These are phyloP conservation scores for Stegana nigrithorax DNA, from an alignment of 2,888 invertebrate species.

Conservation along the genomic window DNA sequence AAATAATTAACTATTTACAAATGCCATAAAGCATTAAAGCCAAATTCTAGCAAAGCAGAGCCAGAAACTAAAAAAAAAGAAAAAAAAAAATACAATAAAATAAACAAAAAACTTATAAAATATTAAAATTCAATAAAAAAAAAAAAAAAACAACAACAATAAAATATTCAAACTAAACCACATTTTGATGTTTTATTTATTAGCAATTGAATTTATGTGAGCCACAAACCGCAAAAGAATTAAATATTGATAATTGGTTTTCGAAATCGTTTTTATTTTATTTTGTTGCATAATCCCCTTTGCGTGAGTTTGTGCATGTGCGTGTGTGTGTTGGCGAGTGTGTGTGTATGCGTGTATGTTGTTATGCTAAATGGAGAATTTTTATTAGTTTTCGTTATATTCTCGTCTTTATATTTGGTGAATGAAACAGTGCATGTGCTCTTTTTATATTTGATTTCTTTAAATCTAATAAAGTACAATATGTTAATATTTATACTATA, in stretches of 20 bases:
- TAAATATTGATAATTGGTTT: conserved; percentile 59
- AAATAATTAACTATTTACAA: neutral
- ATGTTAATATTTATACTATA: too few species aligned
- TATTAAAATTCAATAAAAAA: conserved; percentile 16
- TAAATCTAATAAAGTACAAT: too few species aligned
- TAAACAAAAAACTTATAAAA: neutral
- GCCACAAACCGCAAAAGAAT: conserved; percentile 46
- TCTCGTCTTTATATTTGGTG: too few species aligned
- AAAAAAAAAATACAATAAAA: neutral
- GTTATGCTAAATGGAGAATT: too few species aligned
- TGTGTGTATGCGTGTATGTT: neutral
- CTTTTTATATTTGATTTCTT: too few species aligned
- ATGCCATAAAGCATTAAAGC: too few species aligned
- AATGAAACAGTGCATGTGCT: too few species aligned
- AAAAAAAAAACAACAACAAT: conserved; percentile 1
- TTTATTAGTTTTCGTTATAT: too few species aligned
- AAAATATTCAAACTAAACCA: conserved; percentile 44
- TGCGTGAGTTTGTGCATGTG: too few species aligned
- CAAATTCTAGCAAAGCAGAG: too few species aligned
- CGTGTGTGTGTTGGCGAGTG: neutral
- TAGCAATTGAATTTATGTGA: conserved; percentile 36
- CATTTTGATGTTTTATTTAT: conserved; percentile 51
- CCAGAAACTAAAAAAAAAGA: neutral
- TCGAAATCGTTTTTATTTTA: conserved; percentile 29
- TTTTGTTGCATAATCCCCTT: conserved; percentile 22